Evolutionary conservation across 2,797 vertebrate species (phyloP), one percentile per base, ranked within the genome.

Genomic region (Smutsia gigantea): DNA sequence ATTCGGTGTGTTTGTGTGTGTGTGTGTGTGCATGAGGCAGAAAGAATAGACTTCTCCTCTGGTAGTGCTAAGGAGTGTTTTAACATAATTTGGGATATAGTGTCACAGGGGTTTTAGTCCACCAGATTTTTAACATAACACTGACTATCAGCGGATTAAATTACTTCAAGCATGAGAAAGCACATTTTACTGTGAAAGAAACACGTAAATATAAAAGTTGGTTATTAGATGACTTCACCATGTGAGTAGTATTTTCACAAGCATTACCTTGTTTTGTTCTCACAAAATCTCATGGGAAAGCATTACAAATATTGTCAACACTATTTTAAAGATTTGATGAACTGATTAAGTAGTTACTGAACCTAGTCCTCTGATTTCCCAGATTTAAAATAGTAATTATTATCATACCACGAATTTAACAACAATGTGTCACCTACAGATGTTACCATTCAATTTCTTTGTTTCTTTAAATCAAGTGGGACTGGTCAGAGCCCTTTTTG

Each of bases 371-470:
- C 68, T 57, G 18, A 51, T 87, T 59, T 42, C 55, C 57, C 66
- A 68, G 69, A 72, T 84, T 63, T 18, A n/a, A 34, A 69, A 59
- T 77, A n/a, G 0, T n/a, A 82, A 86, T 51, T 46, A 78, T 86
- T 75, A 90, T 37, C 10, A 77, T 31, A 46, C 55, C 78, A 55
- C 37, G 14, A 83, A 77, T 23, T 90, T 59, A 78, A 34, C 37
- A 90, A 90, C 37, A 85, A 69, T 49, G 17, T n/a, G 57, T 34
- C 59, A 71, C 31, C 55, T 81, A n/a, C 2, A 84, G 14, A 42
- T 93, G 87, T 90, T 93, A 87, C 31, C 55, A 83, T 68, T 78
- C 68, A 27, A 74, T 83, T 29, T 86, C 37, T 93, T 34, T 72
- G 39, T 82, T 85, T 81, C 78, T 87, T 7, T 59, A 63, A 94